Conservation (phyloP, 2,888 invertebrate species). For the Abrostola tripartita region DNA sequence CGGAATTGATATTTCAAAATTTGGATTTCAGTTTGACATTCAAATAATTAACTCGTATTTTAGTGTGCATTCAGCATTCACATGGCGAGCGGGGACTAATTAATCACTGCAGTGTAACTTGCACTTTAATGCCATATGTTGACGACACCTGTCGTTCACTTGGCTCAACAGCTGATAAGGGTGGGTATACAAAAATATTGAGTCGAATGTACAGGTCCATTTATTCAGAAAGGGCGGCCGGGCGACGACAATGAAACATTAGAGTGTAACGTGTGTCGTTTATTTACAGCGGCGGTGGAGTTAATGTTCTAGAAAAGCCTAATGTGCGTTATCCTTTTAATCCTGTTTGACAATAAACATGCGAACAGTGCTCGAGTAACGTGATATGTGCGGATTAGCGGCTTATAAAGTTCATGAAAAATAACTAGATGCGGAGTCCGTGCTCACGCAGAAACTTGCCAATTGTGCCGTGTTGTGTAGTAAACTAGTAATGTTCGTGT, state of each 20-base stretch:
- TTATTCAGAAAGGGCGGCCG: slow-evolving; percentile 60
- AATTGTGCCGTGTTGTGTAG: slow-evolving; percentile 21
- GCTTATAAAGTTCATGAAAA: slow-evolving; percentile 67
- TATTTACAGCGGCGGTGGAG: slow-evolving; percentile 70
- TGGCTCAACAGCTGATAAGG: slow-evolving; percentile 26
- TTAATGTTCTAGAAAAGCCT: slow-evolving; percentile 79
- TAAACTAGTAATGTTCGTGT: slow-evolving; percentile 15
- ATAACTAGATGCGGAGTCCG: slow-evolving; percentile 47
- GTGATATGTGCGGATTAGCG: slow-evolving; percentile 70
- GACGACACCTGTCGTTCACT: slow-evolving; percentile 4
- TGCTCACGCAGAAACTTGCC: slow-evolving; percentile 12
- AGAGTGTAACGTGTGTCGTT: slow-evolving; percentile 72
- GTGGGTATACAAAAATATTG: slow-evolving; percentile 48
- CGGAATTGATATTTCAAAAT: slow-evolving; percentile 2
- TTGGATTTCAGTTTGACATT: not conserved
- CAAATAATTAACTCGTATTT: not conserved
- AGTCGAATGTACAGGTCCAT: slow-evolving; percentile 54
- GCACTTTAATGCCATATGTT: not conserved
- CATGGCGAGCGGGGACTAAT: not conserved
- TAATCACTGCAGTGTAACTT: not conserved
- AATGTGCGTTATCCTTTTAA: slow-evolving; percentile 76
- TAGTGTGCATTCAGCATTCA: not conserved
- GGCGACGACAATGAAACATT: slow-evolving; percentile 73
- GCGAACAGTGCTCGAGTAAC: slow-evolving; percentile 61
- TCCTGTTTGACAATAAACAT: slow-evolving; percentile 78